Percentiles rank a stretch among this genome's conserved stretches.
These are phyloP conservation scores for Lepidocyrtoides sp. DNA, from an alignment of 2,888 invertebrate genomes.

Conservation along the genomic window DNA sequence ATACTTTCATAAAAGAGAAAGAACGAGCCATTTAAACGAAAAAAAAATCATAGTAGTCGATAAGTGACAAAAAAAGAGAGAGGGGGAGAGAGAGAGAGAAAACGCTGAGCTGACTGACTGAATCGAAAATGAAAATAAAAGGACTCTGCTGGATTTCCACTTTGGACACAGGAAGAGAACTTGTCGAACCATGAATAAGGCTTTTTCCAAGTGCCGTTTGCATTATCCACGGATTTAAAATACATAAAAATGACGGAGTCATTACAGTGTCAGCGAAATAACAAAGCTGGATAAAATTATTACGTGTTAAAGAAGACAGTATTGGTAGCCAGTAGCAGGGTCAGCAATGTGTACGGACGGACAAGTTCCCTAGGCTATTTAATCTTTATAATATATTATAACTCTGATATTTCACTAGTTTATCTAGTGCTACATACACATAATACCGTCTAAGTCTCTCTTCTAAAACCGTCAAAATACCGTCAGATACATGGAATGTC, in stretches of 20 bases:
- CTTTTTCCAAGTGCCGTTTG: conserved; percentile 50
- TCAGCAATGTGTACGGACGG: background rate
- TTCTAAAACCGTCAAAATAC: conserved; percentile 9
- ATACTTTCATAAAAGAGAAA: background rate
- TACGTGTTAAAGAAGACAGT: background rate
- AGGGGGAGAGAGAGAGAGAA: conserved; percentile 38
- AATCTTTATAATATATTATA: background rate
- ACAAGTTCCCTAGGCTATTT: background rate
- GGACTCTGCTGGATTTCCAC: conserved; percentile 68
- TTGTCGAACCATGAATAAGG: conserved; percentile 60
- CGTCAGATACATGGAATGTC: conserved; percentile 32
- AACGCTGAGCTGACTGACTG: conserved; percentile 64
- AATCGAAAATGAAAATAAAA: conserved; percentile 66
- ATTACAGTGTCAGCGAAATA: conserved; percentile 48
- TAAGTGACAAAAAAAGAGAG: too few relatives aligned
- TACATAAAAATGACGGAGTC: conserved; percentile 54
- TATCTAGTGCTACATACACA: background rate
- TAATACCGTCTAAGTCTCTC: background rate
- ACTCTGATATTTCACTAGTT: too few relatives aligned
- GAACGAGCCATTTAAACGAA: conserved; percentile 22
- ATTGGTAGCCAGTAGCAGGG: background rate
- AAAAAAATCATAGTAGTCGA: too few relatives aligned
- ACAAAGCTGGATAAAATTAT: conserved; percentile 45
- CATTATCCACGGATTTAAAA: conserved; percentile 52
- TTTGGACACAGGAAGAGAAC: conserved; percentile 73